Percentiles rank a stretch among this genome's conserved stretches.
phyloP scores from a whole-genome alignment of 2,888 invertebrate species.

The Pterostichus madidus region DNA sequence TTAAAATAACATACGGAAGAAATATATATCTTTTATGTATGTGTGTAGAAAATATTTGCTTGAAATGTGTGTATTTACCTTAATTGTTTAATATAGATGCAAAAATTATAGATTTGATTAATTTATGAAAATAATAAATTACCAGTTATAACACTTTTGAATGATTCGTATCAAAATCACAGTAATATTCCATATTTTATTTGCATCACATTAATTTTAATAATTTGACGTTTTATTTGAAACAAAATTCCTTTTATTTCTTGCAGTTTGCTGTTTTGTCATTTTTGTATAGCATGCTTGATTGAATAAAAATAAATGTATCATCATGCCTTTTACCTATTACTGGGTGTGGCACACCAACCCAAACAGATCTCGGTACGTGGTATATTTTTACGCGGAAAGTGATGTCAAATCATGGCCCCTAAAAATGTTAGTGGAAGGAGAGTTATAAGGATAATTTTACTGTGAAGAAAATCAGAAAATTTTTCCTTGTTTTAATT shows the following conservation, averaged over 20 bases:
- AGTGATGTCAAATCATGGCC: neutral
- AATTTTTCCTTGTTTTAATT: neutral
- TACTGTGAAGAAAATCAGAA: too few species aligned
- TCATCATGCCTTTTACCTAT: neutral
- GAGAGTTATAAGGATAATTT: neutral
- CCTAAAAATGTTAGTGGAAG: neutral
- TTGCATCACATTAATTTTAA: constrained; percentile 31
- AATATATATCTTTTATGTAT: too few species aligned
- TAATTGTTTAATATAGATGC: neutral
- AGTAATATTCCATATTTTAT: constrained; percentile 38
- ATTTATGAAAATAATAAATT: too few species aligned
- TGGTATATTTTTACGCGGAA: too few species aligned
- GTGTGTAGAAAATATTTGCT: neutral
- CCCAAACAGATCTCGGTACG: neutral
- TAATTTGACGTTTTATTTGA: constrained; percentile 40
- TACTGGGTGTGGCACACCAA: neutral
- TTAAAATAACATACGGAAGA: too few species aligned
- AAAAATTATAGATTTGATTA: neutral
- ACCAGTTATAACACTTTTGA: too few species aligned
- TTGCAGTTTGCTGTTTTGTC: constrained; percentile 8
- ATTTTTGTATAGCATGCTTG: constrained; percentile 19
- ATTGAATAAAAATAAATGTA: neutral
- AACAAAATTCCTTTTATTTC: constrained; percentile 49
- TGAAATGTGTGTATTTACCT: constrained; percentile 4
- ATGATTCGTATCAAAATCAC: constrained; percentile 22